phyloP scores from a whole-genome alignment of 2,888 invertebrate genomes.

The Tuta absoluta region DNA sequence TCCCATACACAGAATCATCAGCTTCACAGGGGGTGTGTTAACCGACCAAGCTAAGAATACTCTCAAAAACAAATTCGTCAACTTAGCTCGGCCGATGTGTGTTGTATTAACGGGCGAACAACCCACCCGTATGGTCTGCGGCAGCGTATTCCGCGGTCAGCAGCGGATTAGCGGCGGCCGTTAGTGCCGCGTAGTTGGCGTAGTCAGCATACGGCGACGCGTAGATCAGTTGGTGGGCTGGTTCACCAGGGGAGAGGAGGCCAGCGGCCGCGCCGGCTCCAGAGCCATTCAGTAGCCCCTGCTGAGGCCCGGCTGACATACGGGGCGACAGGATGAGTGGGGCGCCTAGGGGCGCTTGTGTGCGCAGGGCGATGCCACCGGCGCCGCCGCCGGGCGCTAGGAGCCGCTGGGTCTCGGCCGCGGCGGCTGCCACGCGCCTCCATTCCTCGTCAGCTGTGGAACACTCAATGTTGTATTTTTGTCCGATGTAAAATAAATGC shows the following conservation, averaged over 20 bases:
- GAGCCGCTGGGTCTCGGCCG: slow-evolving; percentile 90
- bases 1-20: slow-evolving; percentile 5
- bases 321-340: slow-evolving; percentile 95
- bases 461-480: background rate
- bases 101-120: slow-evolving; percentile 77
- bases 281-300: slow-evolving; percentile 82
- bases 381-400: slow-evolving; percentile 79
- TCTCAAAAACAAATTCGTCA: no score
- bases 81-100: background rate
- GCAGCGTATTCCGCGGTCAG: slow-evolving; percentile 89
- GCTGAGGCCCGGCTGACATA: slow-evolving; percentile 90
- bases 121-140: slow-evolving; percentile 97
- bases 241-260: slow-evolving; percentile 80
- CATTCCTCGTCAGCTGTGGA: slow-evolving; percentile 91
- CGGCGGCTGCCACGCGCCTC: slow-evolving; percentile 90
- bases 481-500: background rate
- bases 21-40: background rate
- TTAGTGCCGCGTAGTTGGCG: slow-evolving; percentile 93
- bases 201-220: slow-evolving; percentile 92
- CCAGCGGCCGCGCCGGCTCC: slow-evolving; percentile 68
- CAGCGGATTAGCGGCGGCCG: slow-evolving; percentile 88
- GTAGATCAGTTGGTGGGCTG: slow-evolving; percentile 93
- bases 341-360: slow-evolving; percentile 91
- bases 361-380: slow-evolving; percentile 81
- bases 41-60: background rate